phyloP scores from a whole-genome alignment of 2,797 vertebrate genomes.

The Esox masquinongy region DNA sequence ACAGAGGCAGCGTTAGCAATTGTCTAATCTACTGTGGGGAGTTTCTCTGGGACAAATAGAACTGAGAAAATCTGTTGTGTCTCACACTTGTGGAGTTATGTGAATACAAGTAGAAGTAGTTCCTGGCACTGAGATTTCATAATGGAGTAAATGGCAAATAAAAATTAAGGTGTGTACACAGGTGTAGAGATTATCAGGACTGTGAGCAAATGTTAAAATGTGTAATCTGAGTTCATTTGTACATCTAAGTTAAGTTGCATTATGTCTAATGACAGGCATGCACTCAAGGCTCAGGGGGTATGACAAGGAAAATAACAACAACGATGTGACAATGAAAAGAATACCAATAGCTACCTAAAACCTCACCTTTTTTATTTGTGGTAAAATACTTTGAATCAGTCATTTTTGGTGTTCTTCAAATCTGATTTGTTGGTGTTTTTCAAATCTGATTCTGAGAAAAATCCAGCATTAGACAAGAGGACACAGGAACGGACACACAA shows the following conservation, averaged over 20 bases:
- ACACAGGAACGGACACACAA: not conserved
- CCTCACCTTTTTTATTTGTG: constrained; percentile 97
- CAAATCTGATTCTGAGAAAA: constrained; percentile 55
- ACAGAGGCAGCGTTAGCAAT: not conserved
- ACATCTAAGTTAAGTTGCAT: not conserved
- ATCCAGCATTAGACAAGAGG: not conserved
- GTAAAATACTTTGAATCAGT: constrained; percentile 99
- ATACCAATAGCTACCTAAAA: not conserved
- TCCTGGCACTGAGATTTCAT: too few relatives aligned
- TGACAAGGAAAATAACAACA: too few relatives aligned
- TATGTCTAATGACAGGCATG: not conserved
- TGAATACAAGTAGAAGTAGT: too few relatives aligned
- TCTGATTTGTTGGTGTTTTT: constrained; percentile 73
- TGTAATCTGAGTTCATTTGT: too few relatives aligned
- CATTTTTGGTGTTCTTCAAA: constrained; percentile 81
- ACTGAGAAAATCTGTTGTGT: too few relatives aligned
- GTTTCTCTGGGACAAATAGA: too few relatives aligned
- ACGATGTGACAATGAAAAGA: not conserved
- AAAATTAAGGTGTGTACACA: too few relatives aligned
- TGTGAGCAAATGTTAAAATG: not conserved
- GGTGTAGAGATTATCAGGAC: not conserved
- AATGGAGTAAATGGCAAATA: too few relatives aligned
- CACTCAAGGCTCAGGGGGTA: not conserved
- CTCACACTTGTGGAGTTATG: too few relatives aligned
- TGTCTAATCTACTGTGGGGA: too few relatives aligned